Conservation (phyloP, 2,113 vertebrate genomes). For the Agapornis roseicollis region DNA sequence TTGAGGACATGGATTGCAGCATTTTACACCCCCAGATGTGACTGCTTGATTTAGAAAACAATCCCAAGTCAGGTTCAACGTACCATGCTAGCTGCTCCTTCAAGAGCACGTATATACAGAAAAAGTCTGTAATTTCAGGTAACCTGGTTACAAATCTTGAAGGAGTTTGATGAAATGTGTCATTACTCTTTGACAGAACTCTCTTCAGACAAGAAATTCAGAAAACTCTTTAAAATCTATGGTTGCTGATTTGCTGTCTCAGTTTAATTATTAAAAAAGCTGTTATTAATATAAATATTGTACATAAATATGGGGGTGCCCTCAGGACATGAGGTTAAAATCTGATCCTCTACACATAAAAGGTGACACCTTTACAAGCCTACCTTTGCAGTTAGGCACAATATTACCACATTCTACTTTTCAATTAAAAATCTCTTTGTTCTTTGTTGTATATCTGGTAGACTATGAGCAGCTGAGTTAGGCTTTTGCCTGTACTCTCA, state of each 20-base stretch:
- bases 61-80: not conserved
- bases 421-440: not conserved
- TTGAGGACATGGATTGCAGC: not conserved
- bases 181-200: not conserved
- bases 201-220: not conserved
- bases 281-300: conserved; percentile 59
- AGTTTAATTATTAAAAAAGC: conserved; percentile 3
- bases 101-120: not conserved
- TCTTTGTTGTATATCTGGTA: not conserved
- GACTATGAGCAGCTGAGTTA: not conserved
- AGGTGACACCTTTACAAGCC: not conserved
- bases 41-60: not conserved
- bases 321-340: not conserved
- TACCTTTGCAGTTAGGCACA: not conserved
- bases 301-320: conserved; percentile 39
- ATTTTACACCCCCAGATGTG: not conserved
- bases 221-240: not conserved
- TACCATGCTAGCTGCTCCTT: not conserved
- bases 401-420: not conserved
- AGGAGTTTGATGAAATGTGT: not conserved
- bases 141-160: not conserved
- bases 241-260: not conserved
- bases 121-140: not conserved
- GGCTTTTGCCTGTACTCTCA: not conserved
- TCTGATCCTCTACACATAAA: not conserved